Percentiles rank a stretch among this genome's conserved stretches.
Evolutionary conservation across 2,888 invertebrate species (phyloP).

Genomic region (Leucophora obtusa): DNA sequence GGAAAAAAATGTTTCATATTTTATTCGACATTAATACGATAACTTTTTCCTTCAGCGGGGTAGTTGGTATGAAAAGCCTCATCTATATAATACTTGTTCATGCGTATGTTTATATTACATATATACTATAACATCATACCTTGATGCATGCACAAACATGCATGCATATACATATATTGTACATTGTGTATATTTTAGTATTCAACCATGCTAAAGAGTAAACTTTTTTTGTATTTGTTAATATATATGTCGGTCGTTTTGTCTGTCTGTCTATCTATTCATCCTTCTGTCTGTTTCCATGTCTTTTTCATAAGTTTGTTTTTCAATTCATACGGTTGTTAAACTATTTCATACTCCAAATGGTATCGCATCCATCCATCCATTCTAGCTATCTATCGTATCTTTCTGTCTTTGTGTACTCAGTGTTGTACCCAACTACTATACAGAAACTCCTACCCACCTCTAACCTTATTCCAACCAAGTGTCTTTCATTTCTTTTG

Average conservation of each 20-base stretch:
- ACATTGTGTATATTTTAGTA: constrained; percentile 20
- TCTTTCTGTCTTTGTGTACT: constrained; percentile 11
- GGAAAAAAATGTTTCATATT: too few species aligned
- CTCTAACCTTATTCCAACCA: constrained; percentile 42
- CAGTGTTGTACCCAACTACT: neutral
- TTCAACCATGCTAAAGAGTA: constrained; percentile 12
- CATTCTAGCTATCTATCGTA: constrained; percentile 20
- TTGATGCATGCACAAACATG: constrained; percentile 51
- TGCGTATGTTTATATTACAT: too few species aligned
- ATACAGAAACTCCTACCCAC: constrained; percentile 32
- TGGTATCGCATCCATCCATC: constrained; percentile 48
- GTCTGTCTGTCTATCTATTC: constrained; percentile 8
- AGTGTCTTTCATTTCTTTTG: constrained; percentile 42
- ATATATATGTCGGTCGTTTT: neutral
- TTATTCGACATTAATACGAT: too few species aligned
- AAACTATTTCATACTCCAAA: constrained; percentile 64
- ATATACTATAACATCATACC: too few species aligned
- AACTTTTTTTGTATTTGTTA: constrained; percentile 15
- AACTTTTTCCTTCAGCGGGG: too few species aligned
- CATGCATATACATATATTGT: constrained; percentile 21
- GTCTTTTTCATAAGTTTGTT: constrained; percentile 59
- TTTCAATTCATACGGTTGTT: constrained; percentile 64
- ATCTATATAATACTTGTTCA: too few species aligned
- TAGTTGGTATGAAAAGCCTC: too few species aligned
- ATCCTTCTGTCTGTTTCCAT: constrained; percentile 19